phyloP scores from a whole-genome alignment of 2,113 vertebrate species.

The Lagenorhynchus albirostris region DNA sequence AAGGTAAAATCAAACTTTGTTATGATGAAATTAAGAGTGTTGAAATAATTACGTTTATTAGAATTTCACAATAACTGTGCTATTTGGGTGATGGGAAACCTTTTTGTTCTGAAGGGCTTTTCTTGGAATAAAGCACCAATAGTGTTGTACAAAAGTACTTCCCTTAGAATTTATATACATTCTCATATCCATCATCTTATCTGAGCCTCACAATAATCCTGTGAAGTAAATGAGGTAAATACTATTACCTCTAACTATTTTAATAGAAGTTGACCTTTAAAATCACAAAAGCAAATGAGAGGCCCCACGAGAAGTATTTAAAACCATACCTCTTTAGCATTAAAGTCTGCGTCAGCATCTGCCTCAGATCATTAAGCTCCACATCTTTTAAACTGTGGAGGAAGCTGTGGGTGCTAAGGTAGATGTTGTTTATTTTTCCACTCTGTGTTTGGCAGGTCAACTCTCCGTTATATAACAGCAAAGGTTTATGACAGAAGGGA shows the following conservation, averaged over 20 bases:
- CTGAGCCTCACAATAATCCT: neutral
- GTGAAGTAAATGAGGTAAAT: neutral
- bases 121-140: neutral
- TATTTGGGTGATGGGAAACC: neutral
- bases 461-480: constrained; percentile 95
- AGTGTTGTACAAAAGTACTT: neutral
- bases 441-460: constrained; percentile 96
- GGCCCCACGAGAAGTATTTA: neutral
- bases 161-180: neutral
- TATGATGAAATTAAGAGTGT: neutral
- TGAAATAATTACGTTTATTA: neutral
- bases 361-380: constrained; percentile 76
- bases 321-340: constrained; percentile 89
- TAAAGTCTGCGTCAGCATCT: constrained; percentile 87
- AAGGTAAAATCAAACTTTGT: neutral
- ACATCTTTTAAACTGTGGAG: constrained; percentile 78
- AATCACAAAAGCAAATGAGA: constrained; percentile 50
- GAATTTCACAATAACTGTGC: neutral
- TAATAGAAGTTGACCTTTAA: neutral
- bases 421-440: constrained; percentile 90
- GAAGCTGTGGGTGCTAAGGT: constrained; percentile 91
- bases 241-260: neutral
- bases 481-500: constrained; percentile 93
- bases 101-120: neutral
- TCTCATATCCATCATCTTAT: neutral